phyloP scores from a whole-genome alignment of 2,888 invertebrate species.

The Caenorhabditis japonica region DNA sequence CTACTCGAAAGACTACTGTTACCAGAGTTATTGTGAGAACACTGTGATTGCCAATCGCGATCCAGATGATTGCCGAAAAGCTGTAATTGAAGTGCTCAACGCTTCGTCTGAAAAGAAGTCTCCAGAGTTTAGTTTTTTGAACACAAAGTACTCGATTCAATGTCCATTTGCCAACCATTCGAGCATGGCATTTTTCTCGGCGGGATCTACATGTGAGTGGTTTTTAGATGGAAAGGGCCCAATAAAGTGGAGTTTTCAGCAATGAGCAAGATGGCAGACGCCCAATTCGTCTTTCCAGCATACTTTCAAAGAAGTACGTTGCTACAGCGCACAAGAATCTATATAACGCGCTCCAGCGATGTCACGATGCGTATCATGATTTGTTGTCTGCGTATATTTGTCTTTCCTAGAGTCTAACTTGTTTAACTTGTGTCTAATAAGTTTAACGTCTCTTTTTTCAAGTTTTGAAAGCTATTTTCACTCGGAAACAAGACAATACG shows the following conservation, averaged over 20 bases:
- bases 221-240: no score
- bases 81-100: conserved; percentile 13
- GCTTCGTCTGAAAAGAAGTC: neutral
- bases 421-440: no score
- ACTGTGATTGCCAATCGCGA: conserved; percentile 13
- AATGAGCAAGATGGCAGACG: conserved; percentile 7
- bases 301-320: conserved; percentile 17
- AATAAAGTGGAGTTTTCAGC: conserved; percentile 6
- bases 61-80: conserved; percentile 6
- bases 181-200: conserved; percentile 9
- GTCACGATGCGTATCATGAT: no score
- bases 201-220: conserved; percentile 12
- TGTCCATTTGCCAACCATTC: neutral
- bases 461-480: no score
- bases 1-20: conserved; percentile 40
- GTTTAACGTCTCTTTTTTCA: no score
- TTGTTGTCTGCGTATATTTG: no score
- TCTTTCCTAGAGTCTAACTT: no score
- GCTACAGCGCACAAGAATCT: no score
- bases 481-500: no score
- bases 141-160: conserved; percentile 15
- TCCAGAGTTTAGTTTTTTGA: conserved; percentile 11
- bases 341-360: no score
- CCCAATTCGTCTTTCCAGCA: conserved; percentile 15
- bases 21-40: conserved; percentile 50